phyloP scores from a whole-genome alignment of 2,888 invertebrate genomes.

The Melangyna quadrimaculata region DNA sequence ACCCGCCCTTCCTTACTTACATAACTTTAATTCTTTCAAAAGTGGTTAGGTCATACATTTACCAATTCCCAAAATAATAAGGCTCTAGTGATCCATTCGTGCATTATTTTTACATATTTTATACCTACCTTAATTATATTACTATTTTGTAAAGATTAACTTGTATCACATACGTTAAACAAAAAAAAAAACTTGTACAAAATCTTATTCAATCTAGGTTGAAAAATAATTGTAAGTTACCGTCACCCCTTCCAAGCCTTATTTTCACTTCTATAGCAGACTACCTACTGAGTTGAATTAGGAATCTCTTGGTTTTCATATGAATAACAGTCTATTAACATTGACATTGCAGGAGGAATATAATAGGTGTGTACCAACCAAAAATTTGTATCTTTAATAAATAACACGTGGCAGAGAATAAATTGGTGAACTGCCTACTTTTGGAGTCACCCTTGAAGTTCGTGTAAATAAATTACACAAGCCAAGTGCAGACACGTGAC shows the following conservation, averaged over 20 bases:
- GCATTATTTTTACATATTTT: too few relatives aligned
- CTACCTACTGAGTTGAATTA: slow-evolving; percentile 58
- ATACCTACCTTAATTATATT: too few relatives aligned
- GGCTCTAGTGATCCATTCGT: too few relatives aligned
- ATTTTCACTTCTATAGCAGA: background rate
- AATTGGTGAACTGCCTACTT: slow-evolving; percentile 49
- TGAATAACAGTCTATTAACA: slow-evolving; percentile 46
- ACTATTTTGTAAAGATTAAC: too few relatives aligned
- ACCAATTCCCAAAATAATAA: too few relatives aligned
- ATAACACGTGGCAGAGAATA: slow-evolving; percentile 48
- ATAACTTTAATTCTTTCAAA: too few relatives aligned
- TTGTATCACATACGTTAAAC: too few relatives aligned
- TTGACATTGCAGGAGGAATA: slow-evolving; percentile 25
- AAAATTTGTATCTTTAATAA: slow-evolving; percentile 46
- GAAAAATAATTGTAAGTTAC: background rate
- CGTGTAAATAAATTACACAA: slow-evolving; percentile 19
- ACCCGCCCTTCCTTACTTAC: too few relatives aligned
- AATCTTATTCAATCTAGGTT: too few relatives aligned
- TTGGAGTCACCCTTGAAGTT: slow-evolving; percentile 44
- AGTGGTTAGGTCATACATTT: too few relatives aligned
- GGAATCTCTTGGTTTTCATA: slow-evolving; percentile 66
- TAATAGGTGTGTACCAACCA: background rate
- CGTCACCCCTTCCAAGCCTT: slow-evolving; percentile 5
- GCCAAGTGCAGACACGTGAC: slow-evolving; percentile 57
- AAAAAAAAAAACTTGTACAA: too few relatives aligned